Percentiles rank a stretch among this genome's conserved stretches.
Conservation (phyloP, 23 tunicate genomes). For the Halocynthia aurantium region DNA sequence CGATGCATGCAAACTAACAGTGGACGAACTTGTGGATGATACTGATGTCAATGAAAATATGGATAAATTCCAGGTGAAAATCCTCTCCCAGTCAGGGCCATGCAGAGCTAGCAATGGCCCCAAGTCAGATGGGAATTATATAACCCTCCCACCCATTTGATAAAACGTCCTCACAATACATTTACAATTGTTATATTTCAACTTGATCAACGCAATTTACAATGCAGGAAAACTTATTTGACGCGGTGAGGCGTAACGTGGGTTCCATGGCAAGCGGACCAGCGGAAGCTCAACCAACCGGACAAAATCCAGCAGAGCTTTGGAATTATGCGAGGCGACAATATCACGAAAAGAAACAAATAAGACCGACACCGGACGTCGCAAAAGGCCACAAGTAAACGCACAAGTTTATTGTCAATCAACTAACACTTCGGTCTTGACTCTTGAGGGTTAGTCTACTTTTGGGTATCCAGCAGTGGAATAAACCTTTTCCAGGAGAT, state of each 20-base stretch:
- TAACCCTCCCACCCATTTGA: too few species aligned
- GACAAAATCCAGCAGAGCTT: constrained; percentile 25
- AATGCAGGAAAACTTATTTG: constrained; percentile 24
- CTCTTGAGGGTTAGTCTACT: too few species aligned
- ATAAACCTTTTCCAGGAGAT: too few species aligned
- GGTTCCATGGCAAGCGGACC: constrained; percentile 21
- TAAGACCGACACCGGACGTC: neutral
- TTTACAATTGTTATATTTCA: too few species aligned
- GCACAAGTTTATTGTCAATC: too few species aligned
- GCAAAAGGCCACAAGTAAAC: neutral
- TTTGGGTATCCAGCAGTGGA: too few species aligned
- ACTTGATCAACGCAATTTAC: too few species aligned
- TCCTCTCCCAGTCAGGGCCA: neutral
- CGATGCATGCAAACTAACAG: constrained; percentile 51
- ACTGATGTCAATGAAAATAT: constrained; percentile 27
- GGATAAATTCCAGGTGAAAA: constrained; percentile 26
- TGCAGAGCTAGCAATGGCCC: too few species aligned
- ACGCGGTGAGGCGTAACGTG: constrained; percentile 18
- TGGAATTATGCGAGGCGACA: constrained; percentile 30
- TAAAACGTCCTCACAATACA: too few species aligned
- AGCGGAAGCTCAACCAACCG: constrained; percentile 29
- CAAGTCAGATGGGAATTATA: too few species aligned
- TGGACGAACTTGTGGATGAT: constrained; percentile 57
- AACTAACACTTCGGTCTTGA: too few species aligned
- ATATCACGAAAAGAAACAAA: constrained; percentile 14